Conservation (phyloP, 37 sponge, comb jelly and placozoan species). For the Aplysina aerophoba region DNA sequence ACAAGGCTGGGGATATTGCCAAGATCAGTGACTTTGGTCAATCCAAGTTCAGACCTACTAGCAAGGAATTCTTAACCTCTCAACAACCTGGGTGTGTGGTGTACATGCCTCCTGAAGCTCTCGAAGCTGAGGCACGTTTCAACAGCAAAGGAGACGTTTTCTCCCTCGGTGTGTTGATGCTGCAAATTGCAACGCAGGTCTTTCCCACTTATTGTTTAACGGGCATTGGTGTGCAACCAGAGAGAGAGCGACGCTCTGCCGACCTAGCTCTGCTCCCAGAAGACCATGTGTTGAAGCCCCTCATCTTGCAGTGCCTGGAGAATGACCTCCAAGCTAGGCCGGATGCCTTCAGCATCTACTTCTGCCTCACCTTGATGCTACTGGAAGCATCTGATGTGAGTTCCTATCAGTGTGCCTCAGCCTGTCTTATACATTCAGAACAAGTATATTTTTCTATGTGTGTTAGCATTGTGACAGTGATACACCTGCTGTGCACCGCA, state of each 20-base stretch:
- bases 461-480: too few relatives aligned
- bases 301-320: not conserved
- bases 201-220: not conserved
- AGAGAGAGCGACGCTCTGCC: not conserved
- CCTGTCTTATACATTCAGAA: too few relatives aligned
- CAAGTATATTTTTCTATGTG: too few relatives aligned
- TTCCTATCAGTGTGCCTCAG: too few relatives aligned
- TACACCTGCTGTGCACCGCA: too few relatives aligned
- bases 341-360: not conserved
- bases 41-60: not conserved
- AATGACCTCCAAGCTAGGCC: not conserved
- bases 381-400: too few relatives aligned
- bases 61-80: not conserved
- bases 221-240: not conserved
- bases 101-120: slow-evolving; percentile 9
- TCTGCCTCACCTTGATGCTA: too few relatives aligned
- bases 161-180: slow-evolving; percentile 13
- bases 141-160: not conserved
- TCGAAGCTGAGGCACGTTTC: not conserved
- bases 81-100: not conserved
- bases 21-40: slow-evolving; percentile 15
- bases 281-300: not conserved
- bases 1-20: not conserved
- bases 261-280: not conserved
- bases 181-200: not conserved